These are phyloP conservation scores for Gerris lacustris DNA, from an alignment of 2,888 invertebrate genomes.

Conservation along the genomic window DNA sequence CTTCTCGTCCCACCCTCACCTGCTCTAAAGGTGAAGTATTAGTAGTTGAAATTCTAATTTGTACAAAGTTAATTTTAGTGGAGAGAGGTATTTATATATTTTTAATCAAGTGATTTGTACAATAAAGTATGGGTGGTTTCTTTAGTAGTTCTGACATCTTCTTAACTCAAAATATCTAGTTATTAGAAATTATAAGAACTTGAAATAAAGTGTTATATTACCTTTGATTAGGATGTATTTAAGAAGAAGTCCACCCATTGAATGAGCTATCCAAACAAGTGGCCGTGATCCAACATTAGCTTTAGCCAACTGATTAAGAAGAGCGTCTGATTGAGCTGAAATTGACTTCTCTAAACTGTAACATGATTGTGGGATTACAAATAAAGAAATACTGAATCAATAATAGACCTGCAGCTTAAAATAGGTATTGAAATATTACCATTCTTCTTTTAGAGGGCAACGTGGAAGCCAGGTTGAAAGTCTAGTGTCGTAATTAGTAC, in stretches of 20 bases:
- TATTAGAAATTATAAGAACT: too few species aligned
- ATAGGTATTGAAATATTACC: slow-evolving; percentile 30
- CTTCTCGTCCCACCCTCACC: too few species aligned
- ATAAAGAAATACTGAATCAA: slow-evolving; percentile 6
- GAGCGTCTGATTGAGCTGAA: slow-evolving; percentile 35
- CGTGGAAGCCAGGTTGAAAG: slow-evolving; percentile 68
- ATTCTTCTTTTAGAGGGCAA: slow-evolving; percentile 47
- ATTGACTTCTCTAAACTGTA: slow-evolving; percentile 33
- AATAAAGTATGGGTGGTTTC: too few species aligned
- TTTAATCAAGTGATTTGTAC: too few species aligned
- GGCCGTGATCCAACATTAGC: slow-evolving; percentile 73
- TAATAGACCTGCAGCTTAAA: slow-evolving; percentile 14
- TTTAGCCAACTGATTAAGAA: slow-evolving; percentile 33
- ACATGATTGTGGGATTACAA: not conserved
- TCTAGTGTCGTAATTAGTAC: slow-evolving; percentile 77
- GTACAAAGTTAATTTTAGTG: too few species aligned
- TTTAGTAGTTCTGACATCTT: too few species aligned
- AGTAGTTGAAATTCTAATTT: too few species aligned
- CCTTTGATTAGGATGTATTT: slow-evolving; percentile 68
- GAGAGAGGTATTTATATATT: too few species aligned
- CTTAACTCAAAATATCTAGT: too few species aligned
- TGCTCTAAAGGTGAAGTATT: too few species aligned
- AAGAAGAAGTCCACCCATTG: slow-evolving; percentile 88
- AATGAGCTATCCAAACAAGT: slow-evolving; percentile 84
- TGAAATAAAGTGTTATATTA: slow-evolving; percentile 27